A percentile compares a stretch with the other conserved stretches of the same genome.
Conservation (phyloP, 2,888 invertebrate species). For the Ferrisia virgata region DNA sequence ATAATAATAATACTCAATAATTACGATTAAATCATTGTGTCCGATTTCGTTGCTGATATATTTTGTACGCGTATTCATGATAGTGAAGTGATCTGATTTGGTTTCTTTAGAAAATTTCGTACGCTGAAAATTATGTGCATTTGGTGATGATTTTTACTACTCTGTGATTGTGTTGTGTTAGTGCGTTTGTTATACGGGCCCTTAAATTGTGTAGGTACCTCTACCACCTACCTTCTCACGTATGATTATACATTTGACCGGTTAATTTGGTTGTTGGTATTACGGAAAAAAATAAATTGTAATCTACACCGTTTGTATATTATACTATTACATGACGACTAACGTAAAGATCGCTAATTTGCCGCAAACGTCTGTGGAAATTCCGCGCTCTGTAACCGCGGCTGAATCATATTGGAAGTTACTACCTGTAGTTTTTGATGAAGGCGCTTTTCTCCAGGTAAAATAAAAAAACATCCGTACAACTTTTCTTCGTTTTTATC, state of each 20-base stretch:
- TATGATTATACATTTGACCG: neutral
- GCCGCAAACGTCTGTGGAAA: slow-evolving; percentile 40
- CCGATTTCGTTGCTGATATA: neutral
- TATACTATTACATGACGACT: neutral
- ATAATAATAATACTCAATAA: too few species aligned
- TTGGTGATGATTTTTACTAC: too few species aligned
- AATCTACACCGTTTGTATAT: neutral
- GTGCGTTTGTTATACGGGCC: neutral
- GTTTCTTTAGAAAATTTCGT: too few species aligned
- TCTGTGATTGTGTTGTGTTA: too few species aligned
- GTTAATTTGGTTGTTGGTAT: neutral
- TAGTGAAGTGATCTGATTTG: neutral
- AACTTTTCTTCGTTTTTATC: neutral
- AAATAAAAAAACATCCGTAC: neutral
- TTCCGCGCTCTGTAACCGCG: slow-evolving; percentile 33
- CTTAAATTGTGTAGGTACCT: neutral
- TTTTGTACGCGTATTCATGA: neutral
- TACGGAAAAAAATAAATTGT: neutral
- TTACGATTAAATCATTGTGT: too few species aligned
- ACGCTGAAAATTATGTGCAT: too few species aligned
- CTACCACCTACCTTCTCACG: neutral
- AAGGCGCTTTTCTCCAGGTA: slow-evolving; percentile 42
- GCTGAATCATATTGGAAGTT: slow-evolving; percentile 43
- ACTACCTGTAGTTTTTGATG: slow-evolving; percentile 20
- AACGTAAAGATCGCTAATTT: slow-evolving; percentile 3